Conservation (phyloP, 2,113 vertebrate genomes). For the Onychostruthus taczanowskii region DNA sequence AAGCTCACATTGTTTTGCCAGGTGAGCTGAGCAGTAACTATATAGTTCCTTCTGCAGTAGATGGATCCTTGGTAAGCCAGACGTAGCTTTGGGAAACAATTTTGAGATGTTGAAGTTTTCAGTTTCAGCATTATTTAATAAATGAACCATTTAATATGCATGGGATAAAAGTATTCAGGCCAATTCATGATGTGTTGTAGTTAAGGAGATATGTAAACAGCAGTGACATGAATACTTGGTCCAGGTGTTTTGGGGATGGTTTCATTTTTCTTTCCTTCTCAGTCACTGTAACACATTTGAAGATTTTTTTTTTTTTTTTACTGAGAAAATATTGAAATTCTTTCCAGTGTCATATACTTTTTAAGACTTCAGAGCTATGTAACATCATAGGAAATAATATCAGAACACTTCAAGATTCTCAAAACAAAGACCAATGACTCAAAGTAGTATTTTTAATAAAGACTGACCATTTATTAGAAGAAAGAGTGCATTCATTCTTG, state of each 20-base stretch:
- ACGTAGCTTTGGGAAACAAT: neutral
- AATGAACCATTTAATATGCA: neutral
- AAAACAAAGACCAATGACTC: neutral
- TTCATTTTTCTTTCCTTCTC: neutral
- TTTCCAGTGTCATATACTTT: neutral
- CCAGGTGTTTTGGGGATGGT: neutral
- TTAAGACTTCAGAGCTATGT: neutral
- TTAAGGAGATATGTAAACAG: neutral
- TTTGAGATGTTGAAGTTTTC: neutral
- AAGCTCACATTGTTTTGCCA: neutral
- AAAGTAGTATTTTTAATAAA: neutral
- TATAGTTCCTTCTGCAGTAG: neutral
- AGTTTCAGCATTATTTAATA: neutral
- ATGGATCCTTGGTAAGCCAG: neutral
- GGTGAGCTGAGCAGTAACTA: neutral
- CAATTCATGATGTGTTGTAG: neutral
- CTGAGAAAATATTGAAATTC: neutral
- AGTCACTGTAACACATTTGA: neutral
- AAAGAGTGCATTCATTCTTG: neutral
- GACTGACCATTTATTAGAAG: neutral
- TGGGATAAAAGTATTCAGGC: neutral
- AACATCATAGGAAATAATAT: neutral
- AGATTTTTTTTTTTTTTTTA: neutral
- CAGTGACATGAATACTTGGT: neutral
- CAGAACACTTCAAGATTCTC: neutral